Evolutionary conservation across 2,113 vertebrate genomes (phyloP), one percentile per base, ranked within the genome.

Genomic region (Notarius quadriscutis): DNA sequence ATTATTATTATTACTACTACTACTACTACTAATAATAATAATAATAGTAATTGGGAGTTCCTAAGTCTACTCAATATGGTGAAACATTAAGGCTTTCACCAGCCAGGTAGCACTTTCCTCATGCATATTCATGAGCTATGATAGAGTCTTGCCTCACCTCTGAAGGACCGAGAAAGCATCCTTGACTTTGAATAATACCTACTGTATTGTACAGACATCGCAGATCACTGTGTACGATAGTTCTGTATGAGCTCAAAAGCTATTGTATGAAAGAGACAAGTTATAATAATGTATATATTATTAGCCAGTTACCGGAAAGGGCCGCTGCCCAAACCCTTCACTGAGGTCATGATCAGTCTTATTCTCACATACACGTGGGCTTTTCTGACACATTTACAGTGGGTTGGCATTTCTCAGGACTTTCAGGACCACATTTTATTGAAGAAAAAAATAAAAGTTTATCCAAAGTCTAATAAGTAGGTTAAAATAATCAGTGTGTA

Each of bases 401-500:
- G 58, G 58, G 34, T 41, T 41, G 34, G 34, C 34, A 41, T 41
- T 41, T 41, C 34, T 41, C 34, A 41, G 34, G 34, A 3, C 34
- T 41, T 41, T 41, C 34, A 41, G 34, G 34, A 41, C 34, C 34
- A 41, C 34, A 41, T 41, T 41, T 41, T 41, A 41, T 41, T 41
- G 34, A 41, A 41, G 34, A 41, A 41, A 41, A 41, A 41, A 41
- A 34, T 34, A 1, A 7, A 80, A 58, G 53, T 80, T 80, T 9
- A 80, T 60, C 55, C 55, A 58, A 80, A 80, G 53, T 78, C 10
- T 15, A 55, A 53, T 15, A 78, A 78, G 75, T 80, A 80, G 78
- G 78, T 58, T 80, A 58, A 58, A 60, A 80, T 58, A 57, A 80
- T 80, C 78, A 58, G 55, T 58, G 78, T 80, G 78, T 60, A 57